These are phyloP conservation scores for Triops longicaudatus DNA, from an alignment of 1,140 invertebrate genomes.

Conservation along the genomic window DNA sequence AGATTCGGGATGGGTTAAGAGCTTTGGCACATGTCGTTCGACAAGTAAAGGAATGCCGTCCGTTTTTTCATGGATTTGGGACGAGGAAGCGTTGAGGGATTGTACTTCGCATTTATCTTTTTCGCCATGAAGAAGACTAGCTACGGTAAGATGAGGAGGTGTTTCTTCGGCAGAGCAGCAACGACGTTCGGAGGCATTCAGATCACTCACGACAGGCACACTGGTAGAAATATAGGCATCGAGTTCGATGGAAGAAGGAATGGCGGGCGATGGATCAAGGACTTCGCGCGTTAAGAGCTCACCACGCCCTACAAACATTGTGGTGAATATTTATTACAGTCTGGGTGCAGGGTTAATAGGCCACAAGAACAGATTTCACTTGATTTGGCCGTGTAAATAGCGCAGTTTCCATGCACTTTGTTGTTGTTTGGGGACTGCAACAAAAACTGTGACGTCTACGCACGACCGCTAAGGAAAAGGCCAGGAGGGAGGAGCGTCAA, in stretches of 20 bases:
- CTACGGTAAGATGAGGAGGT: background rate
- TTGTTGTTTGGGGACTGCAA: background rate
- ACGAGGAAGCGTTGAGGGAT: background rate
- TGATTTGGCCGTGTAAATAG: background rate
- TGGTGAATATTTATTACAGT: background rate
- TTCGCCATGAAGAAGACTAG: background rate
- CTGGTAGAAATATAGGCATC: conserved; percentile 6
- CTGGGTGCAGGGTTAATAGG: background rate
- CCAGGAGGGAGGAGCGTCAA: too few species aligned
- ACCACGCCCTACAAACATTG: background rate
- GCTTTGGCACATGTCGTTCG: background rate
- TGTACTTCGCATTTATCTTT: background rate
- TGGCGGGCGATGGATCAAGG: background rate
- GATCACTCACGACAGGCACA: conserved; percentile 1
- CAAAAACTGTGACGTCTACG: background rate
- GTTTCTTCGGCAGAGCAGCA: background rate
- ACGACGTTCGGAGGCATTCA: background rate
- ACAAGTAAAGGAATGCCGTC: background rate
- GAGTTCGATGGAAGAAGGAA: background rate
- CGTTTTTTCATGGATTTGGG: background rate
- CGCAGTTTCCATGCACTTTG: conserved; percentile 6
- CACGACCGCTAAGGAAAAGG: background rate
- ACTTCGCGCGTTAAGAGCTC: background rate
- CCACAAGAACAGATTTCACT: background rate
- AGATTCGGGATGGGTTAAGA: background rate